phyloP scores from a whole-genome alignment of 35 echinoderm and acorn worm genomes.

The Diadema setosum region DNA sequence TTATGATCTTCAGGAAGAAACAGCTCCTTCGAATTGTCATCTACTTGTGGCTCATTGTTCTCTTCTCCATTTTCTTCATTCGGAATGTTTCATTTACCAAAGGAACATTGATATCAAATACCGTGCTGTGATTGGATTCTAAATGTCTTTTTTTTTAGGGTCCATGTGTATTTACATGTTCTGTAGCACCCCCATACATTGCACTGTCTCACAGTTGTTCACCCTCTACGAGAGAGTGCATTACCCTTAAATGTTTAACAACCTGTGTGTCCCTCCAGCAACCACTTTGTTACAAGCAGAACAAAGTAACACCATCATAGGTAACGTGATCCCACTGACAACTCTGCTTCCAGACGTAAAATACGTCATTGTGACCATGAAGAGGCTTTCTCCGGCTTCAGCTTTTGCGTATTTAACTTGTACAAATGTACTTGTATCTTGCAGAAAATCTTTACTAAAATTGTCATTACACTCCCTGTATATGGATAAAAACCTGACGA shows the following conservation, averaged over 20 bases:
- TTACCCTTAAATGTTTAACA: background rate
- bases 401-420: background rate
- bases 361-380: background rate
- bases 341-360: background rate
- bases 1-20: background rate
- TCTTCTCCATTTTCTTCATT: background rate
- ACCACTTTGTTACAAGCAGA: background rate
- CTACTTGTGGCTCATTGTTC: background rate
- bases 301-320: background rate
- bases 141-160: background rate
- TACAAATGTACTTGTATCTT: background rate
- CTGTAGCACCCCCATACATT: background rate
- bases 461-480: too few species aligned
- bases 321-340: background rate
- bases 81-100: background rate
- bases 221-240: background rate
- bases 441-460: too few species aligned
- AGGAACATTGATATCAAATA: background rate
- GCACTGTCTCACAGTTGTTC: background rate
- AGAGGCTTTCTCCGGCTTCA: background rate
- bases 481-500: background rate
- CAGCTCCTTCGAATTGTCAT: background rate
- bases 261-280: background rate
- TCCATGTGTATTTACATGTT: background rate
- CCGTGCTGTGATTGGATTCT: background rate